Base-by-base conservation (phyloP, 2,113 vertebrate genomes). In the Stigmatopora nigra region DNA sequence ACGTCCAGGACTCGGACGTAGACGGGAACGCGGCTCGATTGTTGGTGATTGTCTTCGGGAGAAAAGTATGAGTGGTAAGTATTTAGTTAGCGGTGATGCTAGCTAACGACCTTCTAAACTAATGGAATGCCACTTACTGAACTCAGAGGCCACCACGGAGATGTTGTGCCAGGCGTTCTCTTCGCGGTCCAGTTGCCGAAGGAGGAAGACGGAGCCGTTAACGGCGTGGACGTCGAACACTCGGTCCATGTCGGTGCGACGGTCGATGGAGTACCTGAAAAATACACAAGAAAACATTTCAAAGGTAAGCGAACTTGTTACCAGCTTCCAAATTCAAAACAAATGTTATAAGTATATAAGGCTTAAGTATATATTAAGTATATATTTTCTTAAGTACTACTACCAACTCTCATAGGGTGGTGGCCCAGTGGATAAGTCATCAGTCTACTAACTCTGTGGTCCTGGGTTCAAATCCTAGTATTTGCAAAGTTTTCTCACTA, bases 171-270 rank as follows among this genome's bases (percentile, higher is more conserved):
- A 98, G 62, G 92, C 82, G 75, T 91, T 52, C 16, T 92, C 91
- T 86, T 98, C 96, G 51, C 96, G 87, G 89, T 98, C 96, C 72
- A 98, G 92, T 65, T 90, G 84, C 84, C 92, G 91, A n/a, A 94
- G 92, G 75, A 92, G 91, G 84, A 94, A 96, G 85, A 98, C 88
- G 0, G 95, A 97, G 69, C 96, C 96, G 14, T 97, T 98, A 74
- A 90, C 92, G 56, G 95, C 91, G 80, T 98, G 91, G 72, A 98
- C 88, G 87, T 95, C 95, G 88, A 98, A 98, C 77, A 98, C 89
- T 72, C 94, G 89, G 89, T 98, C 95, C 96, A 98, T 93, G 87
- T 98, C 96, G 0, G 95, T 98, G 74, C 92, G 93, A 8, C 96
- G 93, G 84, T 98, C 95, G 35, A 98, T 92, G 46, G 94, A 93